Conservation (phyloP, 2,797 vertebrate species). For the Basileuterus tristriatus region DNA sequence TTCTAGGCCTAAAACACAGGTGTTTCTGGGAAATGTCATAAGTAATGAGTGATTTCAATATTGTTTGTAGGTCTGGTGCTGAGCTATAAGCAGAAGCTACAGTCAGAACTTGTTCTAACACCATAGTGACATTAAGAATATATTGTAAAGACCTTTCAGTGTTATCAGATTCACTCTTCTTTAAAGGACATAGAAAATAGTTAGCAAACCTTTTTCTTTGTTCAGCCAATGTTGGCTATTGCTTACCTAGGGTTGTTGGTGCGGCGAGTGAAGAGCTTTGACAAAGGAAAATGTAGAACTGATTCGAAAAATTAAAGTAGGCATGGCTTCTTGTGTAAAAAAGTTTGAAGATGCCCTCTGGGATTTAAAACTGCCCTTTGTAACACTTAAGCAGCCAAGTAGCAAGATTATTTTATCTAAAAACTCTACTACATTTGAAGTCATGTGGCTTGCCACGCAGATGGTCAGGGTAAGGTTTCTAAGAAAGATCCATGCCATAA, state of each 20-base stretch:
- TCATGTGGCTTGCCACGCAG: rapidly evolving
- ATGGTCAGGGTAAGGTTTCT: neutral
- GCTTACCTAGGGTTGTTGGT: neutral
- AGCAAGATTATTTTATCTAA: neutral
- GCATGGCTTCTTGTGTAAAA: neutral
- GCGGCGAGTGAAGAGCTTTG: neutral
- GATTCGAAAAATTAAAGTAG: neutral
- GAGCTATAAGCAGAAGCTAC: neutral
- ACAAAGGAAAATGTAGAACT: neutral
- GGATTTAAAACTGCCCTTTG: neutral
- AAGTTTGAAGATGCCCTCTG: neutral
- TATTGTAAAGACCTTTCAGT: neutral
- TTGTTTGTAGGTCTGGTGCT: neutral
- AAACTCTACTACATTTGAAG: neutral
- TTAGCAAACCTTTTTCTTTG: neutral
- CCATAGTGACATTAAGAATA: neutral
- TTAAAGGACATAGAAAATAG: neutral
- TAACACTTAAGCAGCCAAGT: neutral
- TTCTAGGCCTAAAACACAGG: neutral
- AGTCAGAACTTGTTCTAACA: neutral
- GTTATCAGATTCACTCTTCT: neutral
- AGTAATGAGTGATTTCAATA: neutral
- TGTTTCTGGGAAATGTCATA: neutral
- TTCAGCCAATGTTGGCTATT: neutral
- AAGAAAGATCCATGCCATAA: no score